Base-by-base conservation (phyloP, 1,140 invertebrate species). In the Atta texana region DNA sequence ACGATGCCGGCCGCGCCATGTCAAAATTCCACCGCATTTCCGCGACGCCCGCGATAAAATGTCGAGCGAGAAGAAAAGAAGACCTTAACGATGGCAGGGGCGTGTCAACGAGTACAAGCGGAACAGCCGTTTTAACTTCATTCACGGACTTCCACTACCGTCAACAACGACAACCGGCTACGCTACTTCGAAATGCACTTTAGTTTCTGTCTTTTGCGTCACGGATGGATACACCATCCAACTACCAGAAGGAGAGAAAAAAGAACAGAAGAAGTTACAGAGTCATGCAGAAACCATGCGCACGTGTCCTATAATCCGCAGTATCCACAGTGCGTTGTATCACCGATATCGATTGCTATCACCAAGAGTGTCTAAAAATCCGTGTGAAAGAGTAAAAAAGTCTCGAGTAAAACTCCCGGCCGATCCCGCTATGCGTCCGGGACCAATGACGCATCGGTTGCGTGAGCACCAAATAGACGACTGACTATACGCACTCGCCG, bases 221-320 rank as follows among this genome's bases (percentile, higher is more conserved):
- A 0, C 18, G 24, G 34, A 10, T 1, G 57, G 7, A 74, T 12
- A 21, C 53, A n/a, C 8, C n/a, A 53, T 3, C 74, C 24, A 24
- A 21, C 16, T 71, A 6, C 21, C 8, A 24, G 18, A 12, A 8
- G 49, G 1, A 31, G 49, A 55, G 14, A 28, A 18, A n/a, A 53
- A 31, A 18, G 31, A 31, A 34, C 5, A 6, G 31, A 34, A 34
- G 31, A 14, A 78, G 21, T 39, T 64, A 69, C 63, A 24, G 31
- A 49, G 87, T 34, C 71, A 57, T n/a, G 63, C 76, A 77, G 31
- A 34, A 34, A 5, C 64, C 75, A 76, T 49, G 81, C 76, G 71
- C 87, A 90, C 82, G 77, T 82, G 88, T 90, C 57, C 55, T 76
- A 90, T 89, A 69, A 89, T 86, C 80, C 69, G 14, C 34, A 39